These are phyloP conservation scores for Myrmecobius fasciatus DNA, from an alignment of 2,113 vertebrate species.

Conservation along the genomic window DNA sequence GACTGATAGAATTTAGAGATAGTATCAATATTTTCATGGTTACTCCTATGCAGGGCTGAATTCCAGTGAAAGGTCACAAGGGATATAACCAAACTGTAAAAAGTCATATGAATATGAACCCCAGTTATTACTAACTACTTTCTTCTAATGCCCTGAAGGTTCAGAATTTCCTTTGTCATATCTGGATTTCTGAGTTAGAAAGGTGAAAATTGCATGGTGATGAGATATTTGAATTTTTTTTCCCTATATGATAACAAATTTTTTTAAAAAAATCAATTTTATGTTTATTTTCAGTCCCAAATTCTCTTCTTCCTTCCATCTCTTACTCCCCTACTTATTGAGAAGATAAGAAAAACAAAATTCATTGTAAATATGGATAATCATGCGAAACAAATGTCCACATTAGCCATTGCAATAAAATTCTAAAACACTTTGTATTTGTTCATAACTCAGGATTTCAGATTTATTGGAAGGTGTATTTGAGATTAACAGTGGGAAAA, in stretches of 20 bases:
- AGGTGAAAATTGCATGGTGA: slow-evolving; percentile 10
- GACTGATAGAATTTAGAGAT: not conserved
- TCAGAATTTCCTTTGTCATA: slow-evolving; percentile 48
- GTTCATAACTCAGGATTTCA: slow-evolving; percentile 77
- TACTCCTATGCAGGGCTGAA: not conserved
- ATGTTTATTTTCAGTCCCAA: not conserved
- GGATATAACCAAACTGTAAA: not conserved
- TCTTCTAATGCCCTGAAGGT: slow-evolving; percentile 1
- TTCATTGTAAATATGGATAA: not conserved
- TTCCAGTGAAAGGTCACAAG: not conserved
- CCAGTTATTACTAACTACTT: not conserved
- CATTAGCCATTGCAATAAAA: slow-evolving; percentile 51
- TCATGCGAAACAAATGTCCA: not conserved
- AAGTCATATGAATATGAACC: not conserved
- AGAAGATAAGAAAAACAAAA: not conserved
- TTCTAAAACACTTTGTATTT: slow-evolving; percentile 75
- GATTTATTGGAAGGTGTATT: slow-evolving; percentile 79
- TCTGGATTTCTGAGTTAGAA: slow-evolving; percentile 37
- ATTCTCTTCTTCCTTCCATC: not conserved
- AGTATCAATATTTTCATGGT: not conserved
- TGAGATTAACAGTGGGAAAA: slow-evolving; percentile 78
- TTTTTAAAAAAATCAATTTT: not conserved
- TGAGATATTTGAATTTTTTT: slow-evolving; percentile 31
- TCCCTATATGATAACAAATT: slow-evolving; percentile 66
- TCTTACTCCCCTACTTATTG: not conserved